phyloP scores from a whole-genome alignment of 2,113 vertebrate species.

The Oncorhynchus keta region DNA sequence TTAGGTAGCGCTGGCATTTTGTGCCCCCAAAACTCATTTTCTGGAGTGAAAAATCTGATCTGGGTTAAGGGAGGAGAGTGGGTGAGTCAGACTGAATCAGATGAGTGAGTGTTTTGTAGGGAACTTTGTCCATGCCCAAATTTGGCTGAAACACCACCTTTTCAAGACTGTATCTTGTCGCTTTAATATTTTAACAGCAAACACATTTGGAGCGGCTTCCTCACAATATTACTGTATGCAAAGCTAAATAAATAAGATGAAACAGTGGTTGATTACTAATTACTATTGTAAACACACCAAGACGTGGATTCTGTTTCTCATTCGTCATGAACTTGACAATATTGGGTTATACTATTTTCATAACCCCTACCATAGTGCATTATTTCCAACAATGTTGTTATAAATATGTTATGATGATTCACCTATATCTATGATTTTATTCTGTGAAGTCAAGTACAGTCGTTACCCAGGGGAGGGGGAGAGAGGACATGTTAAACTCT shows the following conservation, averaged over 20 bases:
- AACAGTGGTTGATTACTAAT: not conserved
- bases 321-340: too few relatives aligned
- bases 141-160: not conserved
- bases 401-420: too few relatives aligned
- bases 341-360: too few relatives aligned
- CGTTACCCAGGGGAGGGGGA: too few relatives aligned
- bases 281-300: not conserved
- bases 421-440: too few relatives aligned
- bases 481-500: slow-evolving; percentile 27
- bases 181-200: not conserved
- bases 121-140: not conserved
- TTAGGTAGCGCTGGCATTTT: slow-evolving; percentile 7
- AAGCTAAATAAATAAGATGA: not conserved
- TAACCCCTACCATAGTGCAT: too few relatives aligned
- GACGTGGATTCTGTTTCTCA: too few relatives aligned
- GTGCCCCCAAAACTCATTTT: slow-evolving; percentile 29
- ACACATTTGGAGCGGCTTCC: not conserved
- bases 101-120: not conserved
- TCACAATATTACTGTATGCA: not conserved
- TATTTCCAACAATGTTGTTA: too few relatives aligned
- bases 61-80: not conserved
- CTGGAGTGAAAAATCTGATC: slow-evolving; percentile 24
- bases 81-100: not conserved
- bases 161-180: not conserved
- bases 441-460: too few relatives aligned